phyloP scores from a whole-genome alignment of 2,113 vertebrate species.

The Suncus etruscus region DNA sequence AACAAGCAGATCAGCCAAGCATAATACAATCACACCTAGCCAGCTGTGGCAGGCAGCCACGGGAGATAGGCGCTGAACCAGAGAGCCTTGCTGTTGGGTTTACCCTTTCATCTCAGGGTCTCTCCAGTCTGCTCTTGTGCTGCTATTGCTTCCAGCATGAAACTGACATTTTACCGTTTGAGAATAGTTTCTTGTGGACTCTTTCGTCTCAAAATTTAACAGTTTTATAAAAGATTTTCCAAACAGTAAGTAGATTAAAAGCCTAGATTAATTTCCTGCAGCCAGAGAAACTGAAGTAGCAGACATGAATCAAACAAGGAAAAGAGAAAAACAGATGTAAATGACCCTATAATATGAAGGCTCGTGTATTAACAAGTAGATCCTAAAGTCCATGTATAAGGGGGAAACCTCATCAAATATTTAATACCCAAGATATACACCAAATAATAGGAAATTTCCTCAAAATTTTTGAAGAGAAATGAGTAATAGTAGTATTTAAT shows the following conservation, averaged over 20 bases:
- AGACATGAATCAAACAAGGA: neutral
- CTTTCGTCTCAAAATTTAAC: neutral
- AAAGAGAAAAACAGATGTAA: slow-evolving; percentile 1
- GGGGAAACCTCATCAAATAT: neutral
- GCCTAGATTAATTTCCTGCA: neutral
- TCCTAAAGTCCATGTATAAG: neutral
- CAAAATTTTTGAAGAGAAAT: neutral
- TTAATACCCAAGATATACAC: neutral
- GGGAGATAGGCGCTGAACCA: neutral
- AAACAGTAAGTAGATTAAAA: neutral
- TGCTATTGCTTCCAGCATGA: neutral
- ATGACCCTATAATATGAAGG: too few relatives aligned
- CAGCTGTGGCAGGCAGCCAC: neutral
- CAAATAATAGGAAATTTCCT: neutral
- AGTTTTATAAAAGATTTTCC: neutral
- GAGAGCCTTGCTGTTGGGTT: neutral
- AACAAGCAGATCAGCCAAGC: slow-evolving; percentile 36
- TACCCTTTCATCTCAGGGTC: slow-evolving; percentile 16
- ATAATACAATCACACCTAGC: slow-evolving; percentile 66
- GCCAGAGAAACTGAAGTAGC: neutral
- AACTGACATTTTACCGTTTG: neutral
- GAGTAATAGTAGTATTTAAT: neutral
- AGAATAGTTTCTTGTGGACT: neutral
- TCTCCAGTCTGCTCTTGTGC: neutral
- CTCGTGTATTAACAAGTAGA: neutral